These are phyloP conservation scores for Siphamia tubifer DNA, from an alignment of 2,113 vertebrate species.

Conservation along the genomic window DNA sequence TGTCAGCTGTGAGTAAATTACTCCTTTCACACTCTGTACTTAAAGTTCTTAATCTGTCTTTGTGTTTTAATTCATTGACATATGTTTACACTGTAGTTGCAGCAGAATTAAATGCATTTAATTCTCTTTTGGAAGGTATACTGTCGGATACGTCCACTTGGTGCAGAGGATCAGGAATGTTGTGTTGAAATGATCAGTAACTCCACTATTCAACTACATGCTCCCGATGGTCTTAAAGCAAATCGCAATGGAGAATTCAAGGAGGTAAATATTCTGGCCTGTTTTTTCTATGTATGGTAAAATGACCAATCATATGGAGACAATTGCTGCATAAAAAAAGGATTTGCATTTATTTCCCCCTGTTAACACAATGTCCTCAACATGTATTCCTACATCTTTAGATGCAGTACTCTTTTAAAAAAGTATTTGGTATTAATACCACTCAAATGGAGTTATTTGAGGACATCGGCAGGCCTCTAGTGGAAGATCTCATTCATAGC, in stretches of 20 bases:
- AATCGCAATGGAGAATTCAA: constrained; percentile 94
- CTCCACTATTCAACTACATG: constrained; percentile 90
- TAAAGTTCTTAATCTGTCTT: too few species aligned
- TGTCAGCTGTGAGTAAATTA: too few species aligned
- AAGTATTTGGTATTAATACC: constrained; percentile 88
- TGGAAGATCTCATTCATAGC: constrained; percentile 92
- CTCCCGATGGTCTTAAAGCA: constrained; percentile 87
- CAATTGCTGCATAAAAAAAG: too few species aligned
- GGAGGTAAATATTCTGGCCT: constrained; percentile 78
- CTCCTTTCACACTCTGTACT: too few species aligned
- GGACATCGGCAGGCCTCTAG: constrained; percentile 87
- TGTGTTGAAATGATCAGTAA: constrained; percentile 93
- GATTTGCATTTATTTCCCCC: too few species aligned
- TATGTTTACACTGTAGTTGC: too few species aligned
- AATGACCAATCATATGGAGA: neutral
- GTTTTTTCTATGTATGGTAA: neutral
- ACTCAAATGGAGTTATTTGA: constrained; percentile 90
- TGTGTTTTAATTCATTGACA: too few species aligned
- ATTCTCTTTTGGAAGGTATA: constrained; percentile 82
- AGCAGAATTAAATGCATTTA: neutral
- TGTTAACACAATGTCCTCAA: too few species aligned
- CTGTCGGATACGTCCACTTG: constrained; percentile 90
- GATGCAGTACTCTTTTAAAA: constrained; percentile 96
- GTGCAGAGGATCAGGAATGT: constrained; percentile 82
- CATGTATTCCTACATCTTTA: constrained; percentile 57